phyloP scores from a whole-genome alignment of 2,113 vertebrate species.

The Mustela nigripes region DNA sequence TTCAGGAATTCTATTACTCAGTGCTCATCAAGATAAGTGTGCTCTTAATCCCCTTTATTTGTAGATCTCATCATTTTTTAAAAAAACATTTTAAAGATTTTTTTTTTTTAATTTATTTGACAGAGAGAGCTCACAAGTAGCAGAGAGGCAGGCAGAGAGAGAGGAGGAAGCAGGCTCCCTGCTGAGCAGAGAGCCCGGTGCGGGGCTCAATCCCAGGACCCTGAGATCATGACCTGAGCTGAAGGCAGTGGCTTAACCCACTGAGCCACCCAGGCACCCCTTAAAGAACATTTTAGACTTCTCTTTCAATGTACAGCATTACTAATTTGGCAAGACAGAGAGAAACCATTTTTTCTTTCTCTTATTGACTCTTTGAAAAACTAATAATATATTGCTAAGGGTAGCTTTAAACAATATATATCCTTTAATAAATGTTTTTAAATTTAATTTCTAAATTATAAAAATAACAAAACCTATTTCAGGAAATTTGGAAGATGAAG shows the following conservation, averaged over 20 bases:
- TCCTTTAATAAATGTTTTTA: neutral
- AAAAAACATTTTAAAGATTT: neutral
- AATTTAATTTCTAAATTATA: neutral
- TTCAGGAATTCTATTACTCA: neutral
- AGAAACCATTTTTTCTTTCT: neutral
- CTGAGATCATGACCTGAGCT: too few relatives aligned
- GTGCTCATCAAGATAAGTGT: neutral
- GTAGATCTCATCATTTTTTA: neutral
- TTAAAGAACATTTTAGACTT: neutral
- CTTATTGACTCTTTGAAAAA: neutral
- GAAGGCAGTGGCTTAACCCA: too few relatives aligned
- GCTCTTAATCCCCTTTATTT: neutral
- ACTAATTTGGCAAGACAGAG: neutral
- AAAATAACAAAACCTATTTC: neutral
- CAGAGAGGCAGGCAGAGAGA: too few relatives aligned
- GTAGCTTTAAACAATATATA: neutral
- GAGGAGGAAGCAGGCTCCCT: too few relatives aligned
- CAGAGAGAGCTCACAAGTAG: too few relatives aligned
- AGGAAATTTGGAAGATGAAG: constrained; percentile 18
- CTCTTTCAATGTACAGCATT: neutral
- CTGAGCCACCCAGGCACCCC: too few relatives aligned
- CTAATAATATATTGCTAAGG: neutral
- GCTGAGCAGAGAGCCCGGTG: too few relatives aligned
- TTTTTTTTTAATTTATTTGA: too few relatives aligned
- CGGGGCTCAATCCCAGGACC: too few relatives aligned